A percentile compares a stretch with the other conserved stretches of the same genome.
Evolutionary conservation across 2,797 vertebrate species (phyloP).

Genomic region (Propithecus deckenii): DNA sequence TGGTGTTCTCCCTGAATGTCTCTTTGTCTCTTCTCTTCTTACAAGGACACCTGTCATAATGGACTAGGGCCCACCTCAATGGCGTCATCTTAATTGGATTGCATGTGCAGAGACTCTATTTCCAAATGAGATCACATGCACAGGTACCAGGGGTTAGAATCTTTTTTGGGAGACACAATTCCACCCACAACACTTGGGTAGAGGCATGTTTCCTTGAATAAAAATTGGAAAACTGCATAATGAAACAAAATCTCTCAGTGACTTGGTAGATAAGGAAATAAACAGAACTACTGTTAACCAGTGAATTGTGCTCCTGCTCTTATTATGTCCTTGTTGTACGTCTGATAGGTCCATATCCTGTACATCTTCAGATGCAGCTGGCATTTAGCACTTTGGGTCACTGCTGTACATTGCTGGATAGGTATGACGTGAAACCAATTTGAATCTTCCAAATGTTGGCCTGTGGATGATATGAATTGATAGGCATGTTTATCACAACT

Average conservation of each 20-base stretch:
- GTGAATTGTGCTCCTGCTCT: not conserved
- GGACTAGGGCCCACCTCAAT: not conserved
- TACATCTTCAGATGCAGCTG: conserved; percentile 2
- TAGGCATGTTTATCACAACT: not conserved
- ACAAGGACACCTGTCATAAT: not conserved
- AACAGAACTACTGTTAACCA: not conserved
- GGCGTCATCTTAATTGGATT: not conserved
- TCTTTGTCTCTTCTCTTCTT: not conserved
- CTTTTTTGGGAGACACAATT: not conserved
- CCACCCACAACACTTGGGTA: not conserved
- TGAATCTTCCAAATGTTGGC: not conserved
- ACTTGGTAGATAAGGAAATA: not conserved
- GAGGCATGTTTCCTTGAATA: not conserved
- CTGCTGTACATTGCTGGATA: not conserved
- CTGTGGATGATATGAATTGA: not conserved
- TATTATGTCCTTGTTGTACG: not conserved
- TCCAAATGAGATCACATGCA: not conserved
- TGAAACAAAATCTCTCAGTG: conserved; percentile 17
- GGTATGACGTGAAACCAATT: conserved; percentile 50
- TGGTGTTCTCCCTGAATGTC: not conserved
- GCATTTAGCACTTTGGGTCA: not conserved
- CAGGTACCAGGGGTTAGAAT: not conserved
- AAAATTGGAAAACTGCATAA: not conserved
- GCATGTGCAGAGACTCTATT: not conserved
- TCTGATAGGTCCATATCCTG: not conserved